phyloP scores from a whole-genome alignment of 2,888 invertebrate genomes.

The Ametastegia equiseti region DNA sequence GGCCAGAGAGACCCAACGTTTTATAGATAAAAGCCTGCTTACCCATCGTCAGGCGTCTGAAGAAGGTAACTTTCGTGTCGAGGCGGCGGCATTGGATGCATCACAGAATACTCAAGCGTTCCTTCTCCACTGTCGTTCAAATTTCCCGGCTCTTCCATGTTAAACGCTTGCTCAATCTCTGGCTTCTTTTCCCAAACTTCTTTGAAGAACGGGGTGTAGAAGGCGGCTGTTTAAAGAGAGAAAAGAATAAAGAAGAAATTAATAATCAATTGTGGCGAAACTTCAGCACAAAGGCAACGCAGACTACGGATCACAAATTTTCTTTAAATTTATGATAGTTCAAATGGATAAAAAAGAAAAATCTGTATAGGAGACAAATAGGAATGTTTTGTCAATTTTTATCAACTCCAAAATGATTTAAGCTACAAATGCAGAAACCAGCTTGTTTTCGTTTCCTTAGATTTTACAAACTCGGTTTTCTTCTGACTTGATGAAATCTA shows the following conservation, averaged over 20 bases:
- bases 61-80: slow-evolving; percentile 88
- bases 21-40: slow-evolving; percentile 58
- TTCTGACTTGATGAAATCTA: too few relatives aligned
- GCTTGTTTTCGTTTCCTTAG: too few relatives aligned
- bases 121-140: slow-evolving; percentile 84
- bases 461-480: too few relatives aligned
- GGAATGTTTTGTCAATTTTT: too few relatives aligned
- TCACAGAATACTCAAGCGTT: slow-evolving; percentile 79
- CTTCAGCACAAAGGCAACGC: too few relatives aligned
- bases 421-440: too few relatives aligned
- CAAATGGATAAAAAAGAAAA: slow-evolving; percentile 36
- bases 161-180: slow-evolving; percentile 95
- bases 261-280: too few relatives aligned
- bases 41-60: slow-evolving; percentile 78
- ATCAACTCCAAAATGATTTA: too few relatives aligned
- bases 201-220: slow-evolving; percentile 97
- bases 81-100: slow-evolving; percentile 86
- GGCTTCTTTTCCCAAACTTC: slow-evolving; percentile 98
- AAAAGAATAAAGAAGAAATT: slow-evolving; percentile 45
- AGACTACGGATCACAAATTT: too few relatives aligned
- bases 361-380: slow-evolving; percentile 27
- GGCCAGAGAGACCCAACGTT: neutral
- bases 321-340: too few relatives aligned
- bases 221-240: slow-evolving; percentile 83
- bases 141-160: slow-evolving; percentile 86